Conservation (phyloP, 2,888 invertebrate genomes). For the Zhengitettix transpicula region DNA sequence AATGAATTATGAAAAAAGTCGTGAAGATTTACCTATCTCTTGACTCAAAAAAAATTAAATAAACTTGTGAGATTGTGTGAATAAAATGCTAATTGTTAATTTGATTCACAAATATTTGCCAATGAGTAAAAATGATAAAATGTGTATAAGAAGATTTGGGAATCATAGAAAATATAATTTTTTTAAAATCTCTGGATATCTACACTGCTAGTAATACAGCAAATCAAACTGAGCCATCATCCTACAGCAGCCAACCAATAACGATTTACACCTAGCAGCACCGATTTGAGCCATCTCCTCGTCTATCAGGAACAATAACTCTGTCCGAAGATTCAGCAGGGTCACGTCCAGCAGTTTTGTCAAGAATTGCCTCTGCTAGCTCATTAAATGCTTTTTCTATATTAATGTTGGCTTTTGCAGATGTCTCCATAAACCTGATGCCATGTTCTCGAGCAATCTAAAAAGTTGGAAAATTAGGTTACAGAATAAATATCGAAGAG, state of each 20-base stretch:
- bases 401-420: constrained; percentile 92
- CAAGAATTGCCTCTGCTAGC: constrained; percentile 84
- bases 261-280: constrained; percentile 32
- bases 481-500: background rate
- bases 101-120: too few relatives aligned
- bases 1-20: too few relatives aligned
- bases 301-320: constrained; percentile 50
- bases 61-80: too few relatives aligned
- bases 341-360: constrained; percentile 73
- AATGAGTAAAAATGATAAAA: too few relatives aligned
- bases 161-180: too few relatives aligned
- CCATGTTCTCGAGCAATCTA: constrained; percentile 92
- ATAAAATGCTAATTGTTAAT: too few relatives aligned
- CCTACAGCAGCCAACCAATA: background rate
- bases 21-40: too few relatives aligned
- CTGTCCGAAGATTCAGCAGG: constrained; percentile 56
- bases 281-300: constrained; percentile 44
- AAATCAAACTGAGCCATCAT: background rate
- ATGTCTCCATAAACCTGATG: constrained; percentile 95
- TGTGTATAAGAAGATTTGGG: too few relatives aligned
- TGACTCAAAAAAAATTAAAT: too few relatives aligned
- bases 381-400: constrained; percentile 92
- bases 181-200: background rate
- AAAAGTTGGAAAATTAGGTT: constrained; percentile 14
- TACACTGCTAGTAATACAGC: background rate